Evolutionary conservation across 2,888 invertebrate genomes (phyloP).

Genomic region (Chaetogeoica ovagalla): DNA sequence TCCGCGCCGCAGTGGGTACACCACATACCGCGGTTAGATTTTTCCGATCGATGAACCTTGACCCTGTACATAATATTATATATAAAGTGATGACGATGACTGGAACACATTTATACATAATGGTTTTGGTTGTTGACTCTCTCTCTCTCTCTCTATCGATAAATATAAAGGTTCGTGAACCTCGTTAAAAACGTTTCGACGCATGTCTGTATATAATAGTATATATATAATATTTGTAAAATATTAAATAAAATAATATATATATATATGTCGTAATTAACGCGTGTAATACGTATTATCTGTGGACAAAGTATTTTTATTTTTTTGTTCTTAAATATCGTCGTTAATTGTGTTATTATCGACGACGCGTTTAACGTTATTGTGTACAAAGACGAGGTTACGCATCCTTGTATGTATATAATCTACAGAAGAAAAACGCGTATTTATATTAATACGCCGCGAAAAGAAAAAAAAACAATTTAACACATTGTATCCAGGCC

Average conservation of each 20-base stretch:
- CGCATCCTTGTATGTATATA: too few relatives aligned
- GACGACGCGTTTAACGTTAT: too few relatives aligned
- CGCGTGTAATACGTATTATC: too few relatives aligned
- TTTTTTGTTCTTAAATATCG: too few relatives aligned
- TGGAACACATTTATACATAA: background rate
- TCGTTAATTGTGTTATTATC: too few relatives aligned
- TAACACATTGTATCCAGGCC: too few relatives aligned
- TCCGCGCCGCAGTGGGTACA: constrained; percentile 35
- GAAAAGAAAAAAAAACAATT: too few relatives aligned
- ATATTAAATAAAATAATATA: too few relatives aligned
- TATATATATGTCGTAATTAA: background rate
- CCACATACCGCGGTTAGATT: constrained; percentile 23
- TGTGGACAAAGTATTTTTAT: too few relatives aligned
- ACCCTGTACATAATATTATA: constrained; percentile 19
- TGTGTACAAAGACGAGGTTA: background rate
- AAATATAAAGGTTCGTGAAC: constrained; percentile 25
- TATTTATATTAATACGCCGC: too few relatives aligned
- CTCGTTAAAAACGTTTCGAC: constrained; percentile 23
- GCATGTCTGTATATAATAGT: background rate
- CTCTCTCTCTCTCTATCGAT: background rate
- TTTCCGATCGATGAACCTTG: constrained; percentile 52
- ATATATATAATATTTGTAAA: background rate
- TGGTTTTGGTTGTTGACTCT: constrained; percentile 35
- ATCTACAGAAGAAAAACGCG: too few relatives aligned
- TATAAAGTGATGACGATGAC: too few relatives aligned